Evolutionary conservation across 2,113 vertebrate species (phyloP), one percentile per base, ranked within the genome.

Genomic region (Pseudorhombus dupliciocellatus): DNA sequence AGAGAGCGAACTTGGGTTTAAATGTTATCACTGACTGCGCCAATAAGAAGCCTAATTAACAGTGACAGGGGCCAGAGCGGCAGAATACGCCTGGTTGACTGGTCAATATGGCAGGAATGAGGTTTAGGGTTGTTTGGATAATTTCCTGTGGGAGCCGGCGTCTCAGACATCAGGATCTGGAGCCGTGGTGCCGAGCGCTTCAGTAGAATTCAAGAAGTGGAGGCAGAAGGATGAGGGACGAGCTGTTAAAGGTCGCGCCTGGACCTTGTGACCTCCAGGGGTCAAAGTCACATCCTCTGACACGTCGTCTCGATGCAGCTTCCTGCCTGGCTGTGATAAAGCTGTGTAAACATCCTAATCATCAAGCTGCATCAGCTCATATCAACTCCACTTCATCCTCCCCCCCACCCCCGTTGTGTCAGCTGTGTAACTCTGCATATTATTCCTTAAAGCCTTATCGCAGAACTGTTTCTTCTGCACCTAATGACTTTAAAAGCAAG

Each of bases 401-500:
- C 50, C 53, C 59, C 44, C 42, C 16, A 6, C 42, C 20, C 20
- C 46, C 5, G 34, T 28, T 88, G 81, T 79, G 62, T 78, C 9
- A 31, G 72, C 70, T 73, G 56, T 68, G 80, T 84, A 83, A 80
- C 77, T 88, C 81, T 60, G 72, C 81, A 78, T 70, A 83, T 80
- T 85, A 85, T 83, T 83, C 83, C 77, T 87, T 69, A 77, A 83
- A 84, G 75, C 83, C 83, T 90, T 88, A 91, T 90, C 88, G 70
- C 61, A 57, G 14, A 75, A 70, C 76, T 14, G 75, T 62, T 79
- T 83, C 70, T 79, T 81, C 79, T 63, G 66, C 85, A 83, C 84
- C 81, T 89, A 90, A 88, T 88, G 88, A 90, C 82, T 90, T 86
- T 74, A 84, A 90, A 90, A 83, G 87, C 70, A 66, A 88, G 84